Conservation (phyloP, 30 jellyfish, hydroid and myxozoan species). For the Hydractinia echinata region DNA sequence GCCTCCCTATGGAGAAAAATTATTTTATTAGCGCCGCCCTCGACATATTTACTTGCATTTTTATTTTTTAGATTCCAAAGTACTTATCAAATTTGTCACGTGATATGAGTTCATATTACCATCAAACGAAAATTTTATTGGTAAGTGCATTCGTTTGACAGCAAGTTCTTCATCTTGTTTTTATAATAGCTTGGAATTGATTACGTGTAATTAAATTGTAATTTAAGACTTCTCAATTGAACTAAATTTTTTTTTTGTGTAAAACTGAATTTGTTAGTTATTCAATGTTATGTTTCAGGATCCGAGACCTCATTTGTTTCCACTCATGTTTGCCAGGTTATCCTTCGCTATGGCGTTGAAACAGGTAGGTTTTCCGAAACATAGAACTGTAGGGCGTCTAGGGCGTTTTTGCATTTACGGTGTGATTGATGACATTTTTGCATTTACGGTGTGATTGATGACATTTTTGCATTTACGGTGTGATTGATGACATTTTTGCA, state of each 20-base stretch:
- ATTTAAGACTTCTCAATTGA: no score
- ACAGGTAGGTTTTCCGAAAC: slow-evolving; percentile 34
- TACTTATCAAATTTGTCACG: slow-evolving; percentile 54
- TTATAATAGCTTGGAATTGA: neutral
- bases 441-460: no score
- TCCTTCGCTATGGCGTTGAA: slow-evolving; percentile 40
- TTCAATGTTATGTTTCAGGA: slow-evolving; percentile 35
- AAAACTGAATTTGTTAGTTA: neutral
- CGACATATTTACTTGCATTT: no score
- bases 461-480: no score
- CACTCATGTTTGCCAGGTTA: slow-evolving; percentile 63
- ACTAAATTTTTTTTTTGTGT: no score
- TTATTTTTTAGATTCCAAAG: slow-evolving; percentile 39
- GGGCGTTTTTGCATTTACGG: no score
- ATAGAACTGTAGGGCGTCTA: no score
- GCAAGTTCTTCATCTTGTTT: neutral
- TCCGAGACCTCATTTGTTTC: slow-evolving; percentile 56
- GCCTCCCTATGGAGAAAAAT: no score
- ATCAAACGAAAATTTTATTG: slow-evolving; percentile 79
- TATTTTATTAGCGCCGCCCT: no score
- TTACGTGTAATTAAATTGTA: neutral
- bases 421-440: no score
- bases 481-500: no score
- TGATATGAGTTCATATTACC: slow-evolving; percentile 81
- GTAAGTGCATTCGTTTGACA: slow-evolving; percentile 30